Conservation (phyloP, 2,888 invertebrate species). For the Acrocera orbiculus region DNA sequence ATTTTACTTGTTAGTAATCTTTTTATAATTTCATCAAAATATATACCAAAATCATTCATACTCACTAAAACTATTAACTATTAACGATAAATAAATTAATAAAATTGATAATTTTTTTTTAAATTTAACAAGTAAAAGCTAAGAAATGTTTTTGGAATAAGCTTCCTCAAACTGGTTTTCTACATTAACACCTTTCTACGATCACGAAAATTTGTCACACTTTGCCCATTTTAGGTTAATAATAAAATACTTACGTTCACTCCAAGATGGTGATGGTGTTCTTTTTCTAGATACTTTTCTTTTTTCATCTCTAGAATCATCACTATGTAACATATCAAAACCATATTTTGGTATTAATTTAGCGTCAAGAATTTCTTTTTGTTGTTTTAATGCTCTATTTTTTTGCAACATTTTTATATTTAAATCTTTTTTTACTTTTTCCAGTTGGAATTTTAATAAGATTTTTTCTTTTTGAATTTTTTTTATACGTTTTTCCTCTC, state of each 20-base stretch:
- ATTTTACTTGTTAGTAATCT: no score
- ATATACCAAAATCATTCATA: no score
- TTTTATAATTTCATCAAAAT: no score
- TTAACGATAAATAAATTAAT: no score
- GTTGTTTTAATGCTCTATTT: neutral
- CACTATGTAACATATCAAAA: conserved; percentile 30
- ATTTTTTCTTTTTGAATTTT: conserved; percentile 22
- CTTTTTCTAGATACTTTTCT: conserved; percentile 22
- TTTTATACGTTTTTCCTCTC: conserved; percentile 29
- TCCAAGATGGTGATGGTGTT: conserved; percentile 30
- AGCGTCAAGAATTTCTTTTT: neutral
- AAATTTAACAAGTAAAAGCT: no score
- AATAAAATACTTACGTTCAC: conserved; percentile 28
- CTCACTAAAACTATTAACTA: no score
- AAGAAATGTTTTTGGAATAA: no score
- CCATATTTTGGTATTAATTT: conserved; percentile 17
- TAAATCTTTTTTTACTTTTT: conserved; percentile 12
- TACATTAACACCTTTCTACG: no score
- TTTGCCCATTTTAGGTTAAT: no score
- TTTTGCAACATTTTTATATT: neutral
- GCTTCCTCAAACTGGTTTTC: no score
- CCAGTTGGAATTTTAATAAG: conserved; percentile 18
- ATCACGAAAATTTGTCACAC: no score
- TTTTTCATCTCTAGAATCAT: conserved; percentile 32
- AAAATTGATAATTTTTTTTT: no score